Conservation (phyloP, 1,140 invertebrate genomes). For the Panulirus ornatus region DNA sequence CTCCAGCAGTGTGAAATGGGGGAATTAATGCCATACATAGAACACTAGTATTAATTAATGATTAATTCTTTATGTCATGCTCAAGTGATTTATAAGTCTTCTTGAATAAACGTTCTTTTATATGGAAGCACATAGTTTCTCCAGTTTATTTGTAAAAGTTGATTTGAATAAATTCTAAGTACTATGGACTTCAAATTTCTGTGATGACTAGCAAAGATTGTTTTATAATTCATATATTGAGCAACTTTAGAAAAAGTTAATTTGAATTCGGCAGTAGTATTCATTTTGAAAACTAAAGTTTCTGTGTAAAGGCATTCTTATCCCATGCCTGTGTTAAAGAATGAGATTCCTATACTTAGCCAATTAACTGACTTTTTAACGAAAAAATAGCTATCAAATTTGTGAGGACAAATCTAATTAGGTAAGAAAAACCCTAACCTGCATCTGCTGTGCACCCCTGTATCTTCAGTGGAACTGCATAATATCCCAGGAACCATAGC, state of each 20-base stretch:
- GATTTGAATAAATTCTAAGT: no score
- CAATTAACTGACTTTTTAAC: conserved; percentile 11
- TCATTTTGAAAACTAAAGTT: neutral
- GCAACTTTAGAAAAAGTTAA: neutral
- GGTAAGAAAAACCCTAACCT: conserved; percentile 18
- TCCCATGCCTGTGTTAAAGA: neutral
- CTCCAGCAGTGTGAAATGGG: conserved; percentile 50
- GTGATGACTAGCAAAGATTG: neutral
- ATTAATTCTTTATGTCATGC: no score
- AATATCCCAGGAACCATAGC: conserved; percentile 38
- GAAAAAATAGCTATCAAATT: neutral
- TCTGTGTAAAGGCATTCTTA: neutral
- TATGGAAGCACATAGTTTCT: neutral
- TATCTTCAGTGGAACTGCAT: conserved; percentile 50
- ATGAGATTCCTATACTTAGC: conserved; percentile 18
- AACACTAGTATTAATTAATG: conserved; percentile 10
- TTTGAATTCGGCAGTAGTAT: neutral
- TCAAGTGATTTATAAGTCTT: no score
- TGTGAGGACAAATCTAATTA: conserved; percentile 16
- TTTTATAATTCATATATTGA: no score
- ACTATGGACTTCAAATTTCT: no score
- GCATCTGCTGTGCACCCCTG: conserved; percentile 35
- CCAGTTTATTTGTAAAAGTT: neutral
- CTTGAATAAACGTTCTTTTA: no score
- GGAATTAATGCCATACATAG: conserved; percentile 40